Conservation (phyloP, 2,888 invertebrate genomes). For the Nudaria mundana region DNA sequence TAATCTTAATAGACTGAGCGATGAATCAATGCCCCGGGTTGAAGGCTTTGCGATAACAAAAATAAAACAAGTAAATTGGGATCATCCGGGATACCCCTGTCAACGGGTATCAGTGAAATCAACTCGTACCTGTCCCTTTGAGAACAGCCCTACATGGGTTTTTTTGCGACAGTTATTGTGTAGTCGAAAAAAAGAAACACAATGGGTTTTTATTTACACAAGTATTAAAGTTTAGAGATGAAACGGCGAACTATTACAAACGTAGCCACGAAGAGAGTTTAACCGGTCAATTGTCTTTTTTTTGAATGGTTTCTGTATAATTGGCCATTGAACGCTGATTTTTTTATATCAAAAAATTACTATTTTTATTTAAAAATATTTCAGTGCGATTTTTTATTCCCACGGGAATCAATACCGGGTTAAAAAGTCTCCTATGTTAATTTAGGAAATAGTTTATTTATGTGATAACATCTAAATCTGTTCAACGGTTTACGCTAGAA, state of each 20-base stretch:
- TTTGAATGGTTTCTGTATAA: too few relatives aligned
- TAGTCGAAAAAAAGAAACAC: constrained; percentile 37
- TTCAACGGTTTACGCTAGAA: too few relatives aligned
- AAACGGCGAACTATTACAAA: constrained; percentile 9
- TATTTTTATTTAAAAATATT: too few relatives aligned
- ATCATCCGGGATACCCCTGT: constrained; percentile 54
- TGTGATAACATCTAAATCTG: too few relatives aligned
- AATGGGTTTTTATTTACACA: constrained; percentile 44
- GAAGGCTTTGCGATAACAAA: constrained; percentile 31
- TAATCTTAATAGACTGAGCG: constrained; percentile 22
- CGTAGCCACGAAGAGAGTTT: constrained; percentile 1
- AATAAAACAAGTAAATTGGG: constrained; percentile 39
- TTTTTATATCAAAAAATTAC: too few relatives aligned
- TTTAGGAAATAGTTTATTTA: too few relatives aligned
- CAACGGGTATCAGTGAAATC: constrained; percentile 43
- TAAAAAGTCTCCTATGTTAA: too few relatives aligned
- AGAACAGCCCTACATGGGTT: constrained; percentile 49
- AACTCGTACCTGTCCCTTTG: constrained; percentile 58
- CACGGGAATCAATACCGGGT: too few relatives aligned
- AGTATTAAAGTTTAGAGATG: constrained; percentile 32
- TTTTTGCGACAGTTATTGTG: constrained; percentile 59
- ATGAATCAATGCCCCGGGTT: constrained; percentile 13
- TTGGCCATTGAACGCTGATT: too few relatives aligned
- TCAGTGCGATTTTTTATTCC: too few relatives aligned
- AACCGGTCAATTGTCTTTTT: constrained; percentile 2